A percentile compares a stretch with the other conserved stretches of the same genome.
Conservation (phyloP, 2,888 invertebrate species). For the Drosophila ustulata region DNA sequence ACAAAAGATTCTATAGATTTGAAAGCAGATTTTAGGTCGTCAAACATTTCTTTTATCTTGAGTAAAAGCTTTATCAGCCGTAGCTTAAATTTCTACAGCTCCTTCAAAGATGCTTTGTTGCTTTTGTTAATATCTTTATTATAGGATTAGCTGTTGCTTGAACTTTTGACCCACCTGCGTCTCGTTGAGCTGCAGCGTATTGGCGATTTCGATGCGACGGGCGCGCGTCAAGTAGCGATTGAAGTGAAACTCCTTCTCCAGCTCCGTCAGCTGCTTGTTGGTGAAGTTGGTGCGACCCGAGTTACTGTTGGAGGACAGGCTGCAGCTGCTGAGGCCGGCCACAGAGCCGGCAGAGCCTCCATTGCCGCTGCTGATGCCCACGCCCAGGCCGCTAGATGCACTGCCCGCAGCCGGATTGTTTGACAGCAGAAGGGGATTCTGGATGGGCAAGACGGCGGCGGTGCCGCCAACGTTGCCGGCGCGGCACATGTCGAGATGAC, state of each 20-base stretch:
- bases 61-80: neutral
- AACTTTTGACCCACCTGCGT: slow-evolving; percentile 88
- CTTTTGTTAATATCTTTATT: neutral
- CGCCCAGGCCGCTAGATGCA: slow-evolving; percentile 51
- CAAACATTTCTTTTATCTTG: no score
- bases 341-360: slow-evolving; percentile 68
- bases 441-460: slow-evolving; percentile 63
- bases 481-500: slow-evolving; percentile 84
- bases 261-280: slow-evolving; percentile 99
- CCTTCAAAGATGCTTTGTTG: no score
- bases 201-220: slow-evolving; percentile 98
- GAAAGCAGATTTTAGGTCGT: neutral
- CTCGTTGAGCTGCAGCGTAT: slow-evolving; percentile 97
- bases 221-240: slow-evolving; percentile 99
- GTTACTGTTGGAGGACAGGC: slow-evolving; percentile 87
- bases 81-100: neutral
- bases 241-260: slow-evolving; percentile 99
- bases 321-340: slow-evolving; percentile 78
- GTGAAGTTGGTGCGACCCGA: slow-evolving; percentile 99
- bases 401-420: slow-evolving; percentile 50
- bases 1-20: neutral
- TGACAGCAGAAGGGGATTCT: slow-evolving; percentile 75
- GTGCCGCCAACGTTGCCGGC: slow-evolving; percentile 59
- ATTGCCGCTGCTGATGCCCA: slow-evolving; percentile 84
- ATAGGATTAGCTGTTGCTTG: neutral